These are phyloP conservation scores for Chirona hameri DNA, from an alignment of 2,888 invertebrate species.

Conservation along the genomic window DNA sequence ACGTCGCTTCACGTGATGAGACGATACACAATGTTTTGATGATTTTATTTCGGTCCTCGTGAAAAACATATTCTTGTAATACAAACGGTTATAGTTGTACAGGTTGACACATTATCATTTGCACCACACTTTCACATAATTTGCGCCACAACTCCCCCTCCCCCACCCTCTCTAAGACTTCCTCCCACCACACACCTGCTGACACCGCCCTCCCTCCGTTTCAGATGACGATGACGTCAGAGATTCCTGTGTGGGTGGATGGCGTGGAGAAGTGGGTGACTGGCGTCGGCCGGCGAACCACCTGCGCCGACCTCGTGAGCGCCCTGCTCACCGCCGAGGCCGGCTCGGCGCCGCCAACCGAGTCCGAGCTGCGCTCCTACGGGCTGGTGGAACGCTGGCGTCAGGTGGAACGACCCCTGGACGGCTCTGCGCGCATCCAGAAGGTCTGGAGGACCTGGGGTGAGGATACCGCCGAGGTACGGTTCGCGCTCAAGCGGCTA, in stretches of 20 bases:
- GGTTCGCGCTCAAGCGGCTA: conserved; percentile 37
- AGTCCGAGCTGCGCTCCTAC: conserved; percentile 52
- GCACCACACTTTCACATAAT: neutral
- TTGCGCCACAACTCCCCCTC: neutral
- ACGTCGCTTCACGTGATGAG: no score
- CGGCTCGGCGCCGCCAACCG: conserved; percentile 42
- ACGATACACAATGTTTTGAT: no score
- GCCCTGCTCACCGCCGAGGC: conserved; percentile 60
- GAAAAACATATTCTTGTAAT: no score
- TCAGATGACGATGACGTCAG: conserved; percentile 42
- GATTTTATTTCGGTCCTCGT: neutral
- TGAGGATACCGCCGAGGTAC: conserved; percentile 36
- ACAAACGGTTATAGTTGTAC: no score
- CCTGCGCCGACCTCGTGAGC: conserved; percentile 71
- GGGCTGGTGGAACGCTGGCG: conserved; percentile 73
- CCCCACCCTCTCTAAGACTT: neutral
- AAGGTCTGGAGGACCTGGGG: conserved; percentile 39
- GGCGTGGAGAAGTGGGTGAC: conserved; percentile 77
- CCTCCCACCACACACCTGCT: neutral
- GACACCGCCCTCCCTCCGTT: neutral
- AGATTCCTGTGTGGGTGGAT: conserved; percentile 69
- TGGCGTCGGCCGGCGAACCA: conserved; percentile 69
- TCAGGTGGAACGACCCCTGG: conserved; percentile 55
- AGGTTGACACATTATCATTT: no score
- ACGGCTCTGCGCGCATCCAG: neutral